Evolutionary conservation across 1,140 invertebrate species (phyloP), one percentile per base, ranked within the genome.

Genomic region (Diachasma alloeum): DNA sequence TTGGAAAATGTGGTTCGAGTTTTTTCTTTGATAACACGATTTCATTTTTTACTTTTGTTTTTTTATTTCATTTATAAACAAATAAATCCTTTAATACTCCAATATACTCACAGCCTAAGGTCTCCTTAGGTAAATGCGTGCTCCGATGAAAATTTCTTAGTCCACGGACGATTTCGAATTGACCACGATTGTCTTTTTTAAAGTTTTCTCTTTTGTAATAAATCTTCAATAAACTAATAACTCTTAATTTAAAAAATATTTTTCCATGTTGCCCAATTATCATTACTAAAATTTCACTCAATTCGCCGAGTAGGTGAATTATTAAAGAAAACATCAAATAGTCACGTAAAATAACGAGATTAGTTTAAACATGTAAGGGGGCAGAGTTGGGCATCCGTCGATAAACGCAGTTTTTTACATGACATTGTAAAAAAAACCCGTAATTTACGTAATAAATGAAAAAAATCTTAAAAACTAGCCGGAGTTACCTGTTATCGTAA

Each of bases 101-200:
- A 88, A 86, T 86, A 84, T 85, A 86, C 85, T 89, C 88, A 90
- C 86, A 90, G 87, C 87, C 86, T 88, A 88, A 89, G 87, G 80
- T 87, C 83, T 83, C 83, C 83, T 88, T 88, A 86, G 85, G 83
- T 87, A 88, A 87, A 88, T 88, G 83, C 84, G 82, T 85, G 84
- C 82, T 82, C 78, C 48, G 44, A 13, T 71, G 37, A 66, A 66
- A 63, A 59, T 70, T 75, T 70, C 8, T 69, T 36, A 31, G 10
- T 48, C 37, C 9, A 46, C 44, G 53, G 68, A 24, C 11, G n/a
- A 66, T 42, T 44, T 42, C n/a, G 17, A 42, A 39, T 69, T 69
- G 42, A 39, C 42, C 24, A n/a, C n/a, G 10, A 69, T 44, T 48
- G 22, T 10, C 48, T 15, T 53, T 53, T 53, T 53, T 6, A 31